phyloP scores from a whole-genome alignment of 2,888 invertebrate species.

The Drosophila setosimentum region DNA sequence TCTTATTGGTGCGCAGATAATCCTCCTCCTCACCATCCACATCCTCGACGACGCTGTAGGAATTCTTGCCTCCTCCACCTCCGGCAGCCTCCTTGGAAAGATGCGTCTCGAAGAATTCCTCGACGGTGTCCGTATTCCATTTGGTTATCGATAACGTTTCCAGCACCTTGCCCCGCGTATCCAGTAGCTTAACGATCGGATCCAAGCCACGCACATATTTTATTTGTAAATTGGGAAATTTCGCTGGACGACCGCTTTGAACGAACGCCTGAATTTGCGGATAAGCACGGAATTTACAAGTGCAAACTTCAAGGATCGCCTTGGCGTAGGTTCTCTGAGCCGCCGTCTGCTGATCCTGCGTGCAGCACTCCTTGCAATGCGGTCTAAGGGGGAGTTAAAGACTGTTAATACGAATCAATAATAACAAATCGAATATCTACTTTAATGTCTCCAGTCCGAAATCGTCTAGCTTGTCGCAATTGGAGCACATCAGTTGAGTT shows the following conservation, averaged over 20 bases:
- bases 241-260: conserved; percentile 94
- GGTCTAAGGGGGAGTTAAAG: conserved; percentile 75
- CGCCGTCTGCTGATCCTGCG: conserved; percentile 89
- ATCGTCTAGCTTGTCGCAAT: conserved; percentile 93
- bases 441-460: conserved; percentile 85
- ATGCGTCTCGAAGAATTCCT: conserved; percentile 97
- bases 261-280: conserved; percentile 99
- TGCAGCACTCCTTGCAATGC: conserved; percentile 92
- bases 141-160: conserved; percentile 98
- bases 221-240: conserved; percentile 96
- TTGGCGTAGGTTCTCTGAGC: conserved; percentile 93
- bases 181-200: conserved; percentile 96
- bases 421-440: conserved; percentile 51
- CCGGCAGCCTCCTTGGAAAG: conserved; percentile 86
- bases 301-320: conserved; percentile 97
- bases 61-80: conserved; percentile 75
- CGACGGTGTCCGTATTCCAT: conserved; percentile 99
- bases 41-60: conserved; percentile 85
- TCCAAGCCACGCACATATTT: conserved; percentile 97
- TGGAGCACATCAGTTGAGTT: conserved; percentile 93
- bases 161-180: conserved; percentile 92
- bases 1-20: conserved; percentile 66
- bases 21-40: conserved; percentile 86
- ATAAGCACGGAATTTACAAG: conserved; percentile 98
- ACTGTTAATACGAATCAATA: background rate